These are phyloP conservation scores for Eupithecia centaureata DNA, from an alignment of 2,888 invertebrate genomes.

Conservation along the genomic window DNA sequence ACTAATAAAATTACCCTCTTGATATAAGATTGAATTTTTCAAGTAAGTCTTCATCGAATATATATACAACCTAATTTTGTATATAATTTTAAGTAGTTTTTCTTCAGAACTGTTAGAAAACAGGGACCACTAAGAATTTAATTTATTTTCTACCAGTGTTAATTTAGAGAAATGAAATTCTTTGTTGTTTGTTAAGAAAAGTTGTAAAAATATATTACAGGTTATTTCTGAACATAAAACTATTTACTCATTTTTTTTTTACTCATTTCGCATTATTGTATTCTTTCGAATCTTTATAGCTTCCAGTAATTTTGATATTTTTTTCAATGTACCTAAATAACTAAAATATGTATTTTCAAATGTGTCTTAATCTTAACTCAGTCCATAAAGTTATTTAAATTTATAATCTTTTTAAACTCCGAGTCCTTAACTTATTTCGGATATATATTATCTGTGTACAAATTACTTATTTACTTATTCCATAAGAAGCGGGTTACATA, in stretches of 20 bases:
- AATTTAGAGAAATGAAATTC: conserved; percentile 21
- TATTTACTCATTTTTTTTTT: conserved; percentile 11
- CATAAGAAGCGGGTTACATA: conserved; percentile 23
- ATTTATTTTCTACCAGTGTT: conserved; percentile 27
- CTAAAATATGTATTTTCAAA: conserved; percentile 1
- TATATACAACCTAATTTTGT: conserved; percentile 16
- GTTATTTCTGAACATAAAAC: background rate
- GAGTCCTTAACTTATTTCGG: too few relatives aligned
- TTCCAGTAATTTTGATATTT: conserved; percentile 3
- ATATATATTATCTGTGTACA: conserved; percentile 5
- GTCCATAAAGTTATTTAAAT: background rate
- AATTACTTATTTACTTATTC: conserved; percentile 9
- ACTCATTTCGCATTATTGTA: background rate
- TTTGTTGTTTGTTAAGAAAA: conserved; percentile 26
- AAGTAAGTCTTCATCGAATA: conserved; percentile 19
- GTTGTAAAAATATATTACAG: background rate
- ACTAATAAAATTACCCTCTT: background rate
- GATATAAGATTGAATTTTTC: background rate
- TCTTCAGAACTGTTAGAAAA: conserved; percentile 24
- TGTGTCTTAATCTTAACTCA: background rate
- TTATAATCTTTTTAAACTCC: background rate
- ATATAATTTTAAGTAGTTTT: conserved; percentile 3
- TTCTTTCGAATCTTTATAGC: conserved; percentile 3
- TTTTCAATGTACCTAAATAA: background rate
- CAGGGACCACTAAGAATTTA: conserved; percentile 35